A percentile compares a stretch with the other conserved stretches of the same genome.
phyloP scores from a whole-genome alignment of 1,140 invertebrate genomes.

The Maniola jurtina region DNA sequence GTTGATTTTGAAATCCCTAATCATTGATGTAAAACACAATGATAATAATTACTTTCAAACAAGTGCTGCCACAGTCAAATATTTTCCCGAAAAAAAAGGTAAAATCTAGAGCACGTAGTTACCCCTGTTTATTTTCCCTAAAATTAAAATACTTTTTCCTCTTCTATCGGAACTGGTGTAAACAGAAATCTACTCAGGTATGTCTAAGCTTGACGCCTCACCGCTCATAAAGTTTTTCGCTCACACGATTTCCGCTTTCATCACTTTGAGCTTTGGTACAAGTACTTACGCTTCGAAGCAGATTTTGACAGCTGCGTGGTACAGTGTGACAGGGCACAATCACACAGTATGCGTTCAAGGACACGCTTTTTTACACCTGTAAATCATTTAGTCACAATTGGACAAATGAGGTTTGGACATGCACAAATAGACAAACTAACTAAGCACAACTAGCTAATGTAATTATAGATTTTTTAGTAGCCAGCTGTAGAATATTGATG shows the following conservation, averaged over 20 bases:
- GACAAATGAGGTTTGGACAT: slow-evolving; percentile 9
- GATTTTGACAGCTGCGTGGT: slow-evolving; percentile 38
- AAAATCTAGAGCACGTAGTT: slow-evolving; percentile 35
- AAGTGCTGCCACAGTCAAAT: neutral
- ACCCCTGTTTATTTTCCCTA: slow-evolving; percentile 35
- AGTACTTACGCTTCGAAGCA: slow-evolving; percentile 46
- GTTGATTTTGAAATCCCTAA: too few relatives aligned
- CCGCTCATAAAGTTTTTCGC: slow-evolving; percentile 50
- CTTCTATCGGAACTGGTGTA: slow-evolving; percentile 72
- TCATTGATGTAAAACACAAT: too few relatives aligned
- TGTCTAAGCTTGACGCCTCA: slow-evolving; percentile 66
- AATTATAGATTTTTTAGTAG: neutral
- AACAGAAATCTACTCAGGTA: slow-evolving; percentile 76
- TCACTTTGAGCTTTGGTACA: slow-evolving; percentile 48
- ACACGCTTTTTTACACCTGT: slow-evolving; percentile 51
- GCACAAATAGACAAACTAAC: slow-evolving; percentile 24
- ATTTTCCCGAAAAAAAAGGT: neutral
- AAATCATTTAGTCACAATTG: slow-evolving; percentile 31
- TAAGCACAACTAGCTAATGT: slow-evolving; percentile 17
- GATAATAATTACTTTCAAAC: neutral
- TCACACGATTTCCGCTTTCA: slow-evolving; percentile 60
- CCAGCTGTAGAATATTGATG: neutral
- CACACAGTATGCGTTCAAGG: slow-evolving; percentile 44
- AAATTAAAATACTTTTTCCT: slow-evolving; percentile 66
- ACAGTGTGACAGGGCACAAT: slow-evolving; percentile 53